Percentiles rank a stretch among this genome's conserved stretches.
Conservation (phyloP, 2,797 vertebrate genomes). For the Psittacula echo region DNA sequence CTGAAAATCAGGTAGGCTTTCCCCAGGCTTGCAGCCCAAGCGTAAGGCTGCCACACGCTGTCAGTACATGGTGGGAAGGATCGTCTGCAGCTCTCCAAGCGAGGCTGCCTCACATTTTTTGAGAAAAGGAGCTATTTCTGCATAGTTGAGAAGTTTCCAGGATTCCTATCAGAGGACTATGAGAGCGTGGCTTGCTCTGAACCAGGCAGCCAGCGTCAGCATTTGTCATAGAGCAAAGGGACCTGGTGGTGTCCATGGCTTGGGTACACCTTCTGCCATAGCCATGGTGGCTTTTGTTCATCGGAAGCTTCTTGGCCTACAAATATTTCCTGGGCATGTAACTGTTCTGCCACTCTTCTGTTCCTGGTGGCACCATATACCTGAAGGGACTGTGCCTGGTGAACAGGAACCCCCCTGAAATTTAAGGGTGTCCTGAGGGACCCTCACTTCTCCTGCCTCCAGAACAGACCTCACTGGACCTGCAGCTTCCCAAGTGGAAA, state of each 20-base stretch:
- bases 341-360: background rate
- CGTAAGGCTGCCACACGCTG: background rate
- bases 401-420: rapidly evolving
- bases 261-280: background rate
- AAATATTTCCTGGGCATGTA: background rate
- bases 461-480: background rate
- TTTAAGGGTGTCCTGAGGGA: background rate
- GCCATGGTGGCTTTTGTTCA: background rate
- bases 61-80: background rate
- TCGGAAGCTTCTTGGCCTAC: background rate
- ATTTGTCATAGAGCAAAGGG: background rate
- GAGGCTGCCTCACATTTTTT: background rate
- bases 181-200: background rate
- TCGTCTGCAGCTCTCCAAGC: background rate
- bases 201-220: background rate
- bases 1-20: background rate
- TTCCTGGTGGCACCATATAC: background rate
- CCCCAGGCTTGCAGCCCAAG: background rate
- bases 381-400: background rate
- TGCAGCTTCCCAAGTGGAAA: background rate
- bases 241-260: background rate
- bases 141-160: constrained; percentile 3
- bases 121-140: background rate
- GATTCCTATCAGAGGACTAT: background rate
- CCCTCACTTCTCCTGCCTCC: background rate